Conservation (phyloP, 2,113 vertebrate species). For the Melanerpes aurifrons region DNA sequence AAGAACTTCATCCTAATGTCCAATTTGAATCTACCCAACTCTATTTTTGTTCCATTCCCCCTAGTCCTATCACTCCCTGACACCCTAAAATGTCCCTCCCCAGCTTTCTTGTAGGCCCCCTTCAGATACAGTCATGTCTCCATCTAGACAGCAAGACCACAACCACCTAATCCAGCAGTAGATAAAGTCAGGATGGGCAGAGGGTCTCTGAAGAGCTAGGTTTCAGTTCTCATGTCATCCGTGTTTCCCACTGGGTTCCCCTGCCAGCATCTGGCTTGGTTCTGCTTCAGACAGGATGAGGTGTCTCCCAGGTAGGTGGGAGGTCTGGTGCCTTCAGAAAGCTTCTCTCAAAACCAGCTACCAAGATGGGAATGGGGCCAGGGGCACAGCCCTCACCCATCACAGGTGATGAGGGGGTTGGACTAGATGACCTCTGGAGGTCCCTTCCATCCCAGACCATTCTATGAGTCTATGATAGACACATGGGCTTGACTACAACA, state of each 20-base stretch:
- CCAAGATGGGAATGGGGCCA: not conserved
- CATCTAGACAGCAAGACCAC: not conserved
- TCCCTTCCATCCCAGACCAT: too few species aligned
- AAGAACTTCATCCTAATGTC: too few species aligned
- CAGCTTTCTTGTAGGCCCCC: too few species aligned
- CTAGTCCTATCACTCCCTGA: too few species aligned
- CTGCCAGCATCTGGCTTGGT: not conserved
- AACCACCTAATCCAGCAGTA: not conserved
- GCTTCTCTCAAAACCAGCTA: not conserved
- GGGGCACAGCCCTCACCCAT: not conserved
- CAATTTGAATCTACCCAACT: too few species aligned
- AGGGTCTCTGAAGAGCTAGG: not conserved
- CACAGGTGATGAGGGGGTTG: not conserved
- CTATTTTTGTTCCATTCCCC: too few species aligned
- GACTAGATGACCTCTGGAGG: too few species aligned
- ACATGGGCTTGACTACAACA: fast-evolving
- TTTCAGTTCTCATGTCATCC: not conserved
- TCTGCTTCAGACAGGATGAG: not conserved
- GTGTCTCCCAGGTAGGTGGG: not conserved
- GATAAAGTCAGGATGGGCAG: not conserved
- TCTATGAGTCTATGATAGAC: too few species aligned
- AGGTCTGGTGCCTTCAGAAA: not conserved
- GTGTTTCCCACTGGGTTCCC: not conserved
- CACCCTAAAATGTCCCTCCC: too few species aligned
- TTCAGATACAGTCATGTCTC: not conserved